Percentiles rank a stretch among this genome's conserved stretches.
Conservation (phyloP, 2,797 vertebrate genomes). For the Uromys caudimaculatus region DNA sequence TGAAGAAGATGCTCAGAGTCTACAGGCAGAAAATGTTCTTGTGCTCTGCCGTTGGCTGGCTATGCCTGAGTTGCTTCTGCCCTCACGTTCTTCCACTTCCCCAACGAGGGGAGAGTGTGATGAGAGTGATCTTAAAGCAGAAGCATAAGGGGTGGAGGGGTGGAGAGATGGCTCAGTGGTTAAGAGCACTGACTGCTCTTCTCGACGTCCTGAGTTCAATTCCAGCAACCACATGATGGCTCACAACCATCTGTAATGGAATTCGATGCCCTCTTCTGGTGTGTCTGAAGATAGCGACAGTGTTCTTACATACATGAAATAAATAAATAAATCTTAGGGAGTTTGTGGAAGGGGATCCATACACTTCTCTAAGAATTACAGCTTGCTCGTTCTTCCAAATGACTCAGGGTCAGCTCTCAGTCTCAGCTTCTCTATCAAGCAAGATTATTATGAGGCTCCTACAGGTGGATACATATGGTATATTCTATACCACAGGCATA, state of each 20-base stretch:
- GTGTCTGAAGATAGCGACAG: no score
- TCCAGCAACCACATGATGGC: no score
- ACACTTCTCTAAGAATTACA: neutral
- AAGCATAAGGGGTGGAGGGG: no score
- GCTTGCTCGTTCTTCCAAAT: neutral
- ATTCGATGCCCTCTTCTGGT: no score
- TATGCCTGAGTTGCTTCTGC: neutral
- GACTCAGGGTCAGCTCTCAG: neutral
- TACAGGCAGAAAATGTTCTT: neutral
- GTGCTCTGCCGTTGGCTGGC: neutral
- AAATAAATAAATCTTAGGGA: no score
- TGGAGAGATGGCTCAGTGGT: no score
- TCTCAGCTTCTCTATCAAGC: neutral
- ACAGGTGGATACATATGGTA: neutral
- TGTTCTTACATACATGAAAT: no score
- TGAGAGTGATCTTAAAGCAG: neutral
- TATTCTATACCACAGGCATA: neutral
- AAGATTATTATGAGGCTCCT: neutral
- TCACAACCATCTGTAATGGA: no score
- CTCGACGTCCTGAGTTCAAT: no score
- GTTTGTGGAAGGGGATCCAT: neutral
- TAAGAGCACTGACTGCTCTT: no score
- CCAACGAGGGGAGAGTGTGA: neutral
- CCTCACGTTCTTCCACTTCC: neutral
- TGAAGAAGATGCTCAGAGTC: neutral